Evolutionary conservation across 92 coral and sea anemone species (phyloP), one percentile per base, ranked within the genome.

Genomic region (Micromussa lordhowensis): DNA sequence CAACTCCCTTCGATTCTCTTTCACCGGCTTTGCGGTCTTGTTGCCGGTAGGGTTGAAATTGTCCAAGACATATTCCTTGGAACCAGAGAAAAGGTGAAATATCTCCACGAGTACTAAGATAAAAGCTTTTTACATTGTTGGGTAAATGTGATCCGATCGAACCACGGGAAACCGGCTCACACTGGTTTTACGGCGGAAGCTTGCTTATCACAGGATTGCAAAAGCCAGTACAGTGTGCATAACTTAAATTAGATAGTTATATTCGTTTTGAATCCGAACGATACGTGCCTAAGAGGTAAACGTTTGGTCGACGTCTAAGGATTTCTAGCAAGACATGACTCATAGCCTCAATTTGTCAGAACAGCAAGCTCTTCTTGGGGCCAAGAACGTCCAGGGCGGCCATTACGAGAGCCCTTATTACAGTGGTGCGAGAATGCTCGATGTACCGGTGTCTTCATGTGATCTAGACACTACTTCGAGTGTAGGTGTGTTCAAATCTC

Each of bases 401-500:
- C 76, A 13, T 22, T 86, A 3, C 29, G 30, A 64, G 1, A 64
- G 77, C 29, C 82, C 77, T 12, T 68, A 57, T 35, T 78, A 66
- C 68, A 84, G 89, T 32, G 84, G 88, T 17, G 63, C 35, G 22
- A 84, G 32, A 48, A 80, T 76, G 82, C 57, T 84, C 6, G 77
- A 86, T 49, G 77, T 77, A 58, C 77, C 77, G 5, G 24, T 68
- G 17, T 24, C 53, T 34, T 44, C 94, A 2, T 80, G 87, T 32
- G 91, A 92, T 5, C 28, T 92, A 21, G 88, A 85, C 79, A 53
- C 89, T 19, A 89, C 84, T 17, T 24, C 80, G 28, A 87, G 90
- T 68, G 79, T 68, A 0, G 85, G 89, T 35, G 84, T 89, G 53
- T 77, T 82, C 30, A 89, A 84, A 58, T 90, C 95, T 19, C 91